Conservation (phyloP, 2,888 invertebrate genomes). For the Stenotaenia linearis region DNA sequence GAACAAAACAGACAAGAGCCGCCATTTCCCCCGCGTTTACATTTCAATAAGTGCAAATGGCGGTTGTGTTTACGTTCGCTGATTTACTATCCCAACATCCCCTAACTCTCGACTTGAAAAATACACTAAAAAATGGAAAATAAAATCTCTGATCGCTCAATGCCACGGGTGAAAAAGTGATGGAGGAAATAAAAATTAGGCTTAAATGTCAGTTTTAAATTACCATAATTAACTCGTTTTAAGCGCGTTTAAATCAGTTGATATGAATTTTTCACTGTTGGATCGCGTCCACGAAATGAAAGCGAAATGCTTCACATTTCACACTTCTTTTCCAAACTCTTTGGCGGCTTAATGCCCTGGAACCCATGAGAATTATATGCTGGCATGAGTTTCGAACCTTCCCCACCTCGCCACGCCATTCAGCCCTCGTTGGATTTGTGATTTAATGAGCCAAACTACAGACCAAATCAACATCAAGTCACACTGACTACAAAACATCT, state of each 20-base stretch:
- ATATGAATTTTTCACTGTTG: background rate
- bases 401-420: slow-evolving; percentile 3
- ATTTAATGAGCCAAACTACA: background rate
- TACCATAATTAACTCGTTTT: no score
- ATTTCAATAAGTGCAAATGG: background rate
- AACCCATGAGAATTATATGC: slow-evolving; percentile 26
- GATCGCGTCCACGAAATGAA: background rate
- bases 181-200: no score
- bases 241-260: no score
- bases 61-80: background rate
- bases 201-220: no score
- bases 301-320: slow-evolving; percentile 22
- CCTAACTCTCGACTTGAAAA: background rate
- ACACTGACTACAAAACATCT: background rate
- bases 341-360: slow-evolving; percentile 26
- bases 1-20: background rate
- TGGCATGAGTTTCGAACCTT: slow-evolving; percentile 14
- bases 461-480: slow-evolving; percentile 1
- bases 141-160: background rate
- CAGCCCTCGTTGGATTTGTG: background rate
- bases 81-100: background rate
- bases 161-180: no score
- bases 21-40: background rate
- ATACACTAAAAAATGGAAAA: background rate
- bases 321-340: slow-evolving; percentile 27